These are phyloP conservation scores for Neopipo cinnamomea DNA, from an alignment of 2,113 vertebrate genomes.

Conservation along the genomic window DNA sequence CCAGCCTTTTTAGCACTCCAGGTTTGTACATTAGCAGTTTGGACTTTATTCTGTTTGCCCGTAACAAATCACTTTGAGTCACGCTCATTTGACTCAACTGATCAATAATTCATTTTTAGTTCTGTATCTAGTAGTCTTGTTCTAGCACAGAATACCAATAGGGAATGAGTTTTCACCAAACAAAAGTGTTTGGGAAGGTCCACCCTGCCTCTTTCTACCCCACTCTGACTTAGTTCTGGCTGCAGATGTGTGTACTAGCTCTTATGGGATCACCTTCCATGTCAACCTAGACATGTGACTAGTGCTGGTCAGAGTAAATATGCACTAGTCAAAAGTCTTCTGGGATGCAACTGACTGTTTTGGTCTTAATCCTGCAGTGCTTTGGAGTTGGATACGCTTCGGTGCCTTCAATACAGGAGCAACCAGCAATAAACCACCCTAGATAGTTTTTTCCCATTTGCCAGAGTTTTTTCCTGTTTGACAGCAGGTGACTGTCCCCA, in stretches of 20 bases:
- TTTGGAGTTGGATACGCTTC: not conserved
- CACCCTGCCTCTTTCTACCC: not conserved
- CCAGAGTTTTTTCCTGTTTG: not conserved
- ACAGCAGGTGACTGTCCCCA: not conserved
- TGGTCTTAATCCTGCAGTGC: not conserved
- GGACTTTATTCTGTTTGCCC: constrained; percentile 68
- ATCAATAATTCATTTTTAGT: constrained; percentile 51
- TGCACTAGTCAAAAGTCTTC: not conserved
- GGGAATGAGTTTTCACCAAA: not conserved
- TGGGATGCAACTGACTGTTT: not conserved
- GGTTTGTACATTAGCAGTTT: constrained; percentile 9
- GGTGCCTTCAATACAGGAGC: not conserved
- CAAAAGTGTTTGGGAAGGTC: not conserved
- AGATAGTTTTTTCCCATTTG: not conserved
- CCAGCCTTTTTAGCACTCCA: constrained; percentile 21
- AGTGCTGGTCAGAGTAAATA: not conserved
- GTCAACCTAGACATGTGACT: rapidly evolving
- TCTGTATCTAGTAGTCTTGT: not conserved
- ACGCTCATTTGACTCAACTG: not conserved
- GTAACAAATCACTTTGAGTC: constrained; percentile 40
- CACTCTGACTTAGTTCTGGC: not conserved
- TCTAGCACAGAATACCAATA: not conserved
- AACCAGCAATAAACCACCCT: not conserved
- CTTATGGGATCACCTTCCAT: not conserved
- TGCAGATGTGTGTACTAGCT: not conserved